Percentiles rank a stretch among this genome's conserved stretches.
Conservation (phyloP, 2,797 vertebrate species). For the Esox masquinongy region DNA sequence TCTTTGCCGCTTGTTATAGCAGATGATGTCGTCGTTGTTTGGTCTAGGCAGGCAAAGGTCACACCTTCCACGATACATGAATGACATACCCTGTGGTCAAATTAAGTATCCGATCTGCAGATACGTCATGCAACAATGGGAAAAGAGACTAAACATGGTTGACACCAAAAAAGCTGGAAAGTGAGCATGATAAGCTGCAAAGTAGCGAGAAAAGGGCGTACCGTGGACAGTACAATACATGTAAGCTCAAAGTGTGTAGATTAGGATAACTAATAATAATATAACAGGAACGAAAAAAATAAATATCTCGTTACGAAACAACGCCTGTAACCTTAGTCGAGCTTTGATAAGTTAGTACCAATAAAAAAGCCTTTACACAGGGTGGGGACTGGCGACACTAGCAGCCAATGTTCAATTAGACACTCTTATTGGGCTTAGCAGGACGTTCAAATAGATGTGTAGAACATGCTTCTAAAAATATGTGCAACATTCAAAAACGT, state of each 20-base stretch:
- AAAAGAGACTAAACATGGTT: not conserved
- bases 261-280: not conserved
- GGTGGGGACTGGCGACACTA: not conserved
- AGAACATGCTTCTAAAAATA: no score
- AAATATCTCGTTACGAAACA: not conserved
- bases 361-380: not conserved
- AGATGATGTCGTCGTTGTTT: not conserved
- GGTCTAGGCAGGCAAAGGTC: not conserved
- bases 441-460: no score
- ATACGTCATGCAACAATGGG: conserved; percentile 7
- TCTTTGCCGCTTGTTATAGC: not conserved
- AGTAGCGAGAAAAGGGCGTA: not conserved
- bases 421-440: no score
- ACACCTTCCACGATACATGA: not conserved
- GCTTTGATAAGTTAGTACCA: no score
- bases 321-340: no score
- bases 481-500: no score
- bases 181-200: not conserved
- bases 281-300: not conserved
- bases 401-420: no score
- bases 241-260: not conserved
- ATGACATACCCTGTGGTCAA: conserved; percentile 7
- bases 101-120: not conserved
- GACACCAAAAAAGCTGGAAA: not conserved
- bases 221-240: no score